These are phyloP conservation scores for Channa maculata DNA, from an alignment of 2,113 vertebrate species.

Conservation along the genomic window DNA sequence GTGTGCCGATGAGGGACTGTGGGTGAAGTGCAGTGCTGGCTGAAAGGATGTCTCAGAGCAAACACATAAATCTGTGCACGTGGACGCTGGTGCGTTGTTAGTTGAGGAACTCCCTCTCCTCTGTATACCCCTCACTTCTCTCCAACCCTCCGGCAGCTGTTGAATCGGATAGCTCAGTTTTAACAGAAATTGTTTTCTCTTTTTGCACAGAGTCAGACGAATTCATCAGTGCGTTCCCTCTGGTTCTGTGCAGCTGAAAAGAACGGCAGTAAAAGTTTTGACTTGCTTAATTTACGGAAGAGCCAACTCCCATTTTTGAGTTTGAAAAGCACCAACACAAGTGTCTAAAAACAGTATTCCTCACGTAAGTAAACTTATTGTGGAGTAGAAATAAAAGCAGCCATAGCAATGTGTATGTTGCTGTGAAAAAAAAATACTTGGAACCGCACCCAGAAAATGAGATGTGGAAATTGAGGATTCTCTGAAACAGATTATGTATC, in stretches of 20 bases:
- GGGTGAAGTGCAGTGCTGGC: conserved; percentile 86
- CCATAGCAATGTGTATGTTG: neutral
- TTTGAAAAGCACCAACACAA: neutral
- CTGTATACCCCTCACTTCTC: neutral
- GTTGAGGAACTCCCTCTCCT: conserved; percentile 73
- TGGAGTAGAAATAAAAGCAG: neutral
- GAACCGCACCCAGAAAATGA: neutral
- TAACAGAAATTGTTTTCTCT: neutral
- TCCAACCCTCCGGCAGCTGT: neutral
- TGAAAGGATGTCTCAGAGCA: conserved; percentile 82
- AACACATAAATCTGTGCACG: conserved; percentile 87
- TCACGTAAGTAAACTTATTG: neutral
- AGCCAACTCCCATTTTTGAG: neutral
- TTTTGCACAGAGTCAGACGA: neutral
- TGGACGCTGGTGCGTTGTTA: conserved; percentile 80
- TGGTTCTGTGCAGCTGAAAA: neutral
- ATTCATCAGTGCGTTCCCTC: neutral
- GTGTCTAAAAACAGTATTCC: too few species aligned
- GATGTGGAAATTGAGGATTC: too few species aligned
- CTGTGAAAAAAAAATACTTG: neutral
- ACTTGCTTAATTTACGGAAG: neutral
- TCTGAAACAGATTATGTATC: too few species aligned
- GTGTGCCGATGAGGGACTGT: conserved; percentile 87
- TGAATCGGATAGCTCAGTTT: neutral
- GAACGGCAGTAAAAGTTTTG: neutral